A percentile compares a stretch with the other conserved stretches of the same genome.
These are phyloP conservation scores for Leptonema lineaticorne DNA, from an alignment of 1,140 invertebrate genomes.

Conservation along the genomic window DNA sequence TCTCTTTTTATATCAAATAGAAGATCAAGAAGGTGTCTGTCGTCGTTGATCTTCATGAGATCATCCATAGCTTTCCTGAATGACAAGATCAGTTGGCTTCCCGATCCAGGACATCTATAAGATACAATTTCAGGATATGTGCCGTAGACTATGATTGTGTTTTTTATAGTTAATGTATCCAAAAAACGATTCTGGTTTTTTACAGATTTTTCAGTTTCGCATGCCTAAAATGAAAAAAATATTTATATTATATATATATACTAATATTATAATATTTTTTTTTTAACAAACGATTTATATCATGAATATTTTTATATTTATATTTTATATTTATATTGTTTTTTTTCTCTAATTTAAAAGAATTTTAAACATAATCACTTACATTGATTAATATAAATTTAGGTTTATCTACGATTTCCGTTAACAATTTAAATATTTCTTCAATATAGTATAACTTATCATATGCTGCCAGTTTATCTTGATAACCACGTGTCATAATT, in stretches of 20 bases:
- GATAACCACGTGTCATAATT: neutral
- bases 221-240: too few relatives aligned
- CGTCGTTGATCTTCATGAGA: neutral
- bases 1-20: neutral
- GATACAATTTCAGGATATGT: neutral
- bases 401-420: neutral
- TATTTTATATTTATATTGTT: too few relatives aligned
- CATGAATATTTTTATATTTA: too few relatives aligned
- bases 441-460: neutral
- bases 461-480: neutral
- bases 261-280: too few relatives aligned
- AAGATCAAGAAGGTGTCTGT: neutral
- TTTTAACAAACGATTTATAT: neutral
- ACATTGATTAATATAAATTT: constrained; percentile 1
- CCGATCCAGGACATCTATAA: neutral
- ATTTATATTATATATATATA: too few relatives aligned
- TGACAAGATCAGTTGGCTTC: neutral
- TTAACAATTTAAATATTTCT: neutral
- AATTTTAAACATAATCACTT: neutral
- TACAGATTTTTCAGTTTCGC: neutral
- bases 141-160: neutral
- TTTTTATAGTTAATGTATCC: neutral
- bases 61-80: neutral
- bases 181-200: neutral
- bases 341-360: too few relatives aligned